Conservation (phyloP, 1,140 invertebrate species). For the Patella vulgata region DNA sequence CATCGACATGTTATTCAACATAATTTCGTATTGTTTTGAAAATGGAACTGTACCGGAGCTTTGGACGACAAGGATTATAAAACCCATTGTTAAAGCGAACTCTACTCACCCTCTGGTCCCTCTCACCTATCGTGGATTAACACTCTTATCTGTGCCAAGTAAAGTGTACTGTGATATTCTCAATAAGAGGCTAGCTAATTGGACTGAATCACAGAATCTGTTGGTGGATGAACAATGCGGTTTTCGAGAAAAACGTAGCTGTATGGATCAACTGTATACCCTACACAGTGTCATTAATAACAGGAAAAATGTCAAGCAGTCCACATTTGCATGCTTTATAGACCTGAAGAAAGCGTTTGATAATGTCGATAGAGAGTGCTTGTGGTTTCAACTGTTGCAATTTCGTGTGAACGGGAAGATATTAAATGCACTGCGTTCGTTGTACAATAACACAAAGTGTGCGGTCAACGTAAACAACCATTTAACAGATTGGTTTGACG, state of each 20-base stretch:
- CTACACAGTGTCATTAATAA: slow-evolving; percentile 12
- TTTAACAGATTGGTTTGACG: slow-evolving; percentile 13
- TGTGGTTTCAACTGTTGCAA: slow-evolving; percentile 9
- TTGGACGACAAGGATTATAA: slow-evolving; percentile 14
- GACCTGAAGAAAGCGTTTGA: slow-evolving; percentile 25
- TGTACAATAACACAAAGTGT: slow-evolving; percentile 2
- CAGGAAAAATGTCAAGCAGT: slow-evolving; percentile 1
- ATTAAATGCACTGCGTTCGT: slow-evolving; percentile 1
- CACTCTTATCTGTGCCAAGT: slow-evolving; percentile 13
- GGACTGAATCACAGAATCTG: slow-evolving; percentile 3
- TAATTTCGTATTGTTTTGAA: slow-evolving; percentile 12
- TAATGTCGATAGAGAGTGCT: slow-evolving; percentile 5
- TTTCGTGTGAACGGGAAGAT: slow-evolving; percentile 8
- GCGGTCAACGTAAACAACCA: slow-evolving; percentile 2
- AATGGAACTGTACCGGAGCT: slow-evolving; percentile 1
- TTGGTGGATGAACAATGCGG: slow-evolving; percentile 19
- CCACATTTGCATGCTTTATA: slow-evolving; percentile 20
- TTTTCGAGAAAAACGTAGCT: slow-evolving; percentile 14
- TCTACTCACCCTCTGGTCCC: slow-evolving; percentile 1
- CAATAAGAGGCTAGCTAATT: slow-evolving; percentile 7
- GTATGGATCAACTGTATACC: slow-evolving; percentile 14
- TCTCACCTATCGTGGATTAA: slow-evolving; percentile 7
- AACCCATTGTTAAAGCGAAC: slow-evolving; percentile 9
- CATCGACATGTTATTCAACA: slow-evolving; percentile 6
- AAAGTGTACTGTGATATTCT: slow-evolving; percentile 14